phyloP scores from a whole-genome alignment of 1,140 invertebrate genomes.

The Agrypnia vestita region DNA sequence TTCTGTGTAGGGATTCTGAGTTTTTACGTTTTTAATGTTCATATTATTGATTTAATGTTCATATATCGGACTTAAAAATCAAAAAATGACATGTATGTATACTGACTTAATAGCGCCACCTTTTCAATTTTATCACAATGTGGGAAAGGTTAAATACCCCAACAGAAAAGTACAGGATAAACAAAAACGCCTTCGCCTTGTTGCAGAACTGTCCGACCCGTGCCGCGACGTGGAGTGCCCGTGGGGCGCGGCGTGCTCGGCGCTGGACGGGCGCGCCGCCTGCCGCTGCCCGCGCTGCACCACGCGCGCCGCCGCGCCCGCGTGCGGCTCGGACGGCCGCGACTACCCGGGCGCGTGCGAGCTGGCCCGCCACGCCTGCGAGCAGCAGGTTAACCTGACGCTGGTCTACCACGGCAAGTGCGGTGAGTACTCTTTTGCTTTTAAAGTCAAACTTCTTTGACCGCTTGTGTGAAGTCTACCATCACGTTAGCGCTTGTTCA shows the following conservation, averaged over 20 bases:
- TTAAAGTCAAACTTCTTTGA: no score
- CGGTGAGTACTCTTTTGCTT: slow-evolving; percentile 76
- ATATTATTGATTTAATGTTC: no score
- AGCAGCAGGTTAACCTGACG: slow-evolving; percentile 81
- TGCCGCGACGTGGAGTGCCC: slow-evolving; percentile 82
- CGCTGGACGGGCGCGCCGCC: slow-evolving; percentile 81
- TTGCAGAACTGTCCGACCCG: slow-evolving; percentile 84
- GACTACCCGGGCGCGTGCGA: slow-evolving; percentile 88
- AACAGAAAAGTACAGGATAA: no score
- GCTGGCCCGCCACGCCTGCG: slow-evolving; percentile 83
- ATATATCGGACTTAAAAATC: no score
- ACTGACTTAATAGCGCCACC: no score
- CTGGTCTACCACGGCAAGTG: slow-evolving; percentile 92
- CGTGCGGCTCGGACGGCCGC: slow-evolving; percentile 83
- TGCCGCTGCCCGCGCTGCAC: slow-evolving; percentile 86
- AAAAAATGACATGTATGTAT: no score
- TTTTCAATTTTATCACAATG: no score
- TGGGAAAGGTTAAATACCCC: no score
- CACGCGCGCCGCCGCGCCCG: slow-evolving; percentile 76
- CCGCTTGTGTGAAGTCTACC: no score
- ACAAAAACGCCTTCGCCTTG: neutral
- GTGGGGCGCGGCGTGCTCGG: slow-evolving; percentile 83
- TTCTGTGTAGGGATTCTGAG: no score
- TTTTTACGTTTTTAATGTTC: no score
- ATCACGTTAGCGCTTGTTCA: no score